Percentiles rank a stretch among this genome's conserved stretches.
Conservation (phyloP, 1,140 invertebrate genomes). For the Halyomorpha halys region DNA sequence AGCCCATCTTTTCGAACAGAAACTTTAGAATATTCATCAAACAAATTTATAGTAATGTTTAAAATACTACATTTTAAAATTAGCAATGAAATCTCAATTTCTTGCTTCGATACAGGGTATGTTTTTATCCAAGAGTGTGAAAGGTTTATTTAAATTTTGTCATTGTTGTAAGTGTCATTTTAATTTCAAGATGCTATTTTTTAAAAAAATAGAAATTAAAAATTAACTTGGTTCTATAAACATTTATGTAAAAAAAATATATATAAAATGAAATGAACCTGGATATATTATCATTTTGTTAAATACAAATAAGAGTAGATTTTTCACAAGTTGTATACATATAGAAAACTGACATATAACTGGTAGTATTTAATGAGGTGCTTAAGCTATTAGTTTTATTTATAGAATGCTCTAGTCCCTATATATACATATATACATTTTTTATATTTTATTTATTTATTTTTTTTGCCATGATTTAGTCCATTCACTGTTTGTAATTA, state of each 20-base stretch:
- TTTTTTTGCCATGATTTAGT: slow-evolving; percentile 5
- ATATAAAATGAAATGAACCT: slow-evolving; percentile 17
- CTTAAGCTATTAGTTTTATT: slow-evolving; percentile 17
- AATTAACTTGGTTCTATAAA: slow-evolving; percentile 24
- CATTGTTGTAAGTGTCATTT: slow-evolving; percentile 28
- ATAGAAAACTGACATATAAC: slow-evolving; percentile 4
- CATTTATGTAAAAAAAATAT: slow-evolving; percentile 25
- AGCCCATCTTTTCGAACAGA: not conserved
- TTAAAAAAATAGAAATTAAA: slow-evolving; percentile 27
- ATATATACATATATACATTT: too few relatives aligned
- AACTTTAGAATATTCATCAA: slow-evolving; percentile 12
- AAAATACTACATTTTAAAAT: slow-evolving; percentile 18
- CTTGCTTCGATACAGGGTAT: slow-evolving; percentile 31
- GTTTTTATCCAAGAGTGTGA: slow-evolving; percentile 29
- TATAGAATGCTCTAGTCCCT: slow-evolving; percentile 15
- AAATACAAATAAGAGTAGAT: slow-evolving; percentile 28
- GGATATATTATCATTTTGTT: slow-evolving; percentile 24
- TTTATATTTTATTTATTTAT: too few relatives aligned
- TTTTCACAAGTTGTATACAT: slow-evolving; percentile 29
- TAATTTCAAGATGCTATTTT: slow-evolving; percentile 26
- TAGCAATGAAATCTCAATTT: slow-evolving; percentile 28
- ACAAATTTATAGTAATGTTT: slow-evolving; percentile 20
- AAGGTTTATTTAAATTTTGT: slow-evolving; percentile 29
- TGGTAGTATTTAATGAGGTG: slow-evolving; percentile 19
- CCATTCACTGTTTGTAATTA: not conserved